Conservation (phyloP, 1,140 invertebrate species). For the Zaprionus lachaisei region DNA sequence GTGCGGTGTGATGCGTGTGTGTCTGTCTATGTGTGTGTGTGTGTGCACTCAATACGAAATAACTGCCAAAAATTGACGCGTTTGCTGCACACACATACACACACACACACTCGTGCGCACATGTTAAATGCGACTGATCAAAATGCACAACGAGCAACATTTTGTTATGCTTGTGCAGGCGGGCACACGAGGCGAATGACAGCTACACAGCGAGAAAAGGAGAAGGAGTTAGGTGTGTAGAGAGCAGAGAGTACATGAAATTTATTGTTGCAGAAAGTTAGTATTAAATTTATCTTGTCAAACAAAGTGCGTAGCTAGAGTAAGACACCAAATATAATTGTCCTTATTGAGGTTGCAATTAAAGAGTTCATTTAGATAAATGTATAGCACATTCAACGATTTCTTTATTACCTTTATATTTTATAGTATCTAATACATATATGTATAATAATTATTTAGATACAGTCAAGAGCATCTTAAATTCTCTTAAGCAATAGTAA, state of each 20-base stretch:
- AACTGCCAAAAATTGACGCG: conserved; percentile 58
- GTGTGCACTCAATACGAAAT: conserved; percentile 49
- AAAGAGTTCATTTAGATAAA: too few species aligned
- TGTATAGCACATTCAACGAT: too few species aligned
- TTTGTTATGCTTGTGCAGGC: conserved; percentile 43
- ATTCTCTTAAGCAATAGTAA: too few species aligned
- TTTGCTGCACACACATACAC: conserved; percentile 37
- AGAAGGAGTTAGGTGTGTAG: not conserved
- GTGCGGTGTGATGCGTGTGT: not conserved
- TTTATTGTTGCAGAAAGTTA: not conserved
- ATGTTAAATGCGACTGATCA: conserved; percentile 54
- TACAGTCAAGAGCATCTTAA: too few species aligned
- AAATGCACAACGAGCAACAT: conserved; percentile 58
- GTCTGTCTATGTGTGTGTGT: not conserved
- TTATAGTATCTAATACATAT: too few species aligned
- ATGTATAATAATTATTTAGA: too few species aligned
- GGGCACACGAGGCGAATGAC: not conserved
- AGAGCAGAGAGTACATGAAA: not conserved
- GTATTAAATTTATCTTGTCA: too few species aligned
- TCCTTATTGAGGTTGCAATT: too few species aligned
- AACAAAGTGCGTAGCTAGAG: too few species aligned
- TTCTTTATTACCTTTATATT: too few species aligned
- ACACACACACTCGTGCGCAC: not conserved
- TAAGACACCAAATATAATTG: too few species aligned
- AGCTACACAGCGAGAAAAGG: not conserved